Evolutionary conservation across 2,888 invertebrate species (phyloP).

Genomic region (Pachymerium ferrugineum): DNA sequence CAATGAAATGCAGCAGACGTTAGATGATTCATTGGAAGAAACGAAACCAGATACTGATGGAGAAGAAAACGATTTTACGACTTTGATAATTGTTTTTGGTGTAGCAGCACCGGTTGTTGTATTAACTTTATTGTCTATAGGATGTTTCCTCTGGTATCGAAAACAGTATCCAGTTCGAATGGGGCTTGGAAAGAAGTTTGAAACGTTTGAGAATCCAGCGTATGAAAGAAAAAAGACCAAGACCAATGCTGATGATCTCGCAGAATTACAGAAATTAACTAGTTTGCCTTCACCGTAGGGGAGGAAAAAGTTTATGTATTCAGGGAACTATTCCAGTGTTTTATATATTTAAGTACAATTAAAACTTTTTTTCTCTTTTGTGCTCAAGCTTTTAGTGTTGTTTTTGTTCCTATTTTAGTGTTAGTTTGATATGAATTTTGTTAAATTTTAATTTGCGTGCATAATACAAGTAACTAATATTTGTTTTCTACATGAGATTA

Average conservation of each 20-base stretch:
- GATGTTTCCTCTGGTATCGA: constrained; percentile 36
- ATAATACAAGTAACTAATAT: too few species aligned
- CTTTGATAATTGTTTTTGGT: neutral
- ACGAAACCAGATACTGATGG: neutral
- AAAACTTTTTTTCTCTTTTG: neutral
- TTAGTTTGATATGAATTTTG: neutral
- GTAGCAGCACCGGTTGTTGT: neutral
- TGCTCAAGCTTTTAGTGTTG: neutral
- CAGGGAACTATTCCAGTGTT: neutral
- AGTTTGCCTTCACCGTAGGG: constrained; percentile 17
- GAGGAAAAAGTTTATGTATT: neutral
- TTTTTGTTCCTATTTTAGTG: neutral
- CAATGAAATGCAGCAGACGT: neutral
- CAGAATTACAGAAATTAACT: constrained; percentile 35
- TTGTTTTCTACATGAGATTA: neutral
- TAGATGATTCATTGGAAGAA: neutral
- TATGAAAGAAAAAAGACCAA: constrained; percentile 4
- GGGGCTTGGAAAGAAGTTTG: constrained; percentile 39
- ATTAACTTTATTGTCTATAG: neutral
- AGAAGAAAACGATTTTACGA: neutral
- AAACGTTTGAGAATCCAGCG: constrained; percentile 39
- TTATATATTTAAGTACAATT: neutral
- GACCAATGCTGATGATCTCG: constrained; percentile 1
- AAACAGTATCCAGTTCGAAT: constrained; percentile 39
- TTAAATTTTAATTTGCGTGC: neutral